Percentiles rank a stretch among this genome's conserved stretches.
Evolutionary conservation across 2,797 vertebrate species (phyloP).

Genomic region (Bucorvus abyssinicus): DNA sequence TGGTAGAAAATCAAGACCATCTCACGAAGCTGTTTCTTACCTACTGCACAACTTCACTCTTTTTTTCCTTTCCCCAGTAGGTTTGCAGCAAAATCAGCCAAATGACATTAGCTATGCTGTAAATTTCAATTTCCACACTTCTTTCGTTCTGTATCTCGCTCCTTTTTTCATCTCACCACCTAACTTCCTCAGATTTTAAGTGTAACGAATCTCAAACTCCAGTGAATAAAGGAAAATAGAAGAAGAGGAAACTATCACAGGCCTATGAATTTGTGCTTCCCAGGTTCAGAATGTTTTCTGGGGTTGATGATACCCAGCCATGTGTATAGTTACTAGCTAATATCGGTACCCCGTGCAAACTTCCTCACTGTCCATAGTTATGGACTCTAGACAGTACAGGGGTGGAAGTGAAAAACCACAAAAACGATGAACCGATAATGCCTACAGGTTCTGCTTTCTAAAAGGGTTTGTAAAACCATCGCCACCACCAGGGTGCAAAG

Average conservation of each 20-base stretch:
- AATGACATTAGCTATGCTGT: slow-evolving; percentile 64
- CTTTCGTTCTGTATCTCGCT: slow-evolving; percentile 25
- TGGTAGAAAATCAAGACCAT: slow-evolving; percentile 6
- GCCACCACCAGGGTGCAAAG: background rate
- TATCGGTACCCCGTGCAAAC: accelerated
- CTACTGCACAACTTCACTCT: background rate
- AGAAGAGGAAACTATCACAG: background rate
- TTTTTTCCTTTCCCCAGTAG: background rate
- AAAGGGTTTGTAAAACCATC: background rate
- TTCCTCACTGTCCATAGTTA: background rate
- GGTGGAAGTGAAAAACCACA: background rate
- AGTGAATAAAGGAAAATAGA: background rate
- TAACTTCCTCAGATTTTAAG: slow-evolving; percentile 42
- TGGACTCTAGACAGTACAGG: background rate
- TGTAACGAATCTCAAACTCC: slow-evolving; percentile 20
- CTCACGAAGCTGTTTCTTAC: background rate
- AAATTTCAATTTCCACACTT: slow-evolving; percentile 62
- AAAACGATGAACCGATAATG: background rate
- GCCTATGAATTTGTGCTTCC: background rate
- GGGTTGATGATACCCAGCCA: background rate
- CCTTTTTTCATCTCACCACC: slow-evolving; percentile 54
- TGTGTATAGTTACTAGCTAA: background rate
- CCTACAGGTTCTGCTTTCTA: background rate
- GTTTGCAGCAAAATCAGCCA: slow-evolving; percentile 49
- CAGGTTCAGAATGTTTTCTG: background rate